A percentile compares a stretch with the other conserved stretches of the same genome.
These are phyloP conservation scores for Gadopsis bispinosus DNA, from an alignment of 2,797 vertebrate species.

Conservation along the genomic window DNA sequence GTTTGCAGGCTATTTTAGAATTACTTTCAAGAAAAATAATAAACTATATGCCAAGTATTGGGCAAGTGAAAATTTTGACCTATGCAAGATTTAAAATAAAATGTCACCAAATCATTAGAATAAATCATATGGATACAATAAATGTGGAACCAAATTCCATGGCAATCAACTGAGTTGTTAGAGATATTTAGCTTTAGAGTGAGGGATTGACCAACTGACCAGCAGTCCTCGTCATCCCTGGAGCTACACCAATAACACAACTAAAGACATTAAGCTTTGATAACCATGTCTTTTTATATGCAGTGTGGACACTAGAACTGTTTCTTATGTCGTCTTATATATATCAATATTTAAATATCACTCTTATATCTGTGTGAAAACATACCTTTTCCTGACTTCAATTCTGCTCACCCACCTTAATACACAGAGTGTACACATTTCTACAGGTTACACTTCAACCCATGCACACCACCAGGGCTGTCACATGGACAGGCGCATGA, in stretches of 20 bases:
- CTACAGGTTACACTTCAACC: slow-evolving; percentile 8
- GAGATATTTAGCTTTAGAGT: neutral
- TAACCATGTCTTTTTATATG: neutral
- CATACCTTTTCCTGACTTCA: neutral
- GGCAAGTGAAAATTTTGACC: neutral
- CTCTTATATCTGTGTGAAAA: neutral
- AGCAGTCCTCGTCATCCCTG: neutral
- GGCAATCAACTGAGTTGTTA: no score
- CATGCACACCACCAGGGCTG: slow-evolving; percentile 5
- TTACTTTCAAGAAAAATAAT: neutral
- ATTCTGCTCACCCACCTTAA: neutral
- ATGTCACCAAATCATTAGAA: neutral
- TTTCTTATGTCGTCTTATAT: neutral
- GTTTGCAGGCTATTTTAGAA: neutral
- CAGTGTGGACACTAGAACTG: neutral
- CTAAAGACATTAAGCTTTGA: neutral
- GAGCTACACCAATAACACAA: neutral
- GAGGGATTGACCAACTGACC: neutral
- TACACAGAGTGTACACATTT: slow-evolving; percentile 9
- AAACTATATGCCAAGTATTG: neutral
- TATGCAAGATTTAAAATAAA: neutral
- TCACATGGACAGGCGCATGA: slow-evolving; percentile 22
- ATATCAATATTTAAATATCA: neutral
- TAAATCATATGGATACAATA: neutral
- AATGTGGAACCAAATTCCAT: neutral